These are phyloP conservation scores for Agonopterix alstromeriana DNA, from an alignment of 2,888 invertebrate species.

Conservation along the genomic window DNA sequence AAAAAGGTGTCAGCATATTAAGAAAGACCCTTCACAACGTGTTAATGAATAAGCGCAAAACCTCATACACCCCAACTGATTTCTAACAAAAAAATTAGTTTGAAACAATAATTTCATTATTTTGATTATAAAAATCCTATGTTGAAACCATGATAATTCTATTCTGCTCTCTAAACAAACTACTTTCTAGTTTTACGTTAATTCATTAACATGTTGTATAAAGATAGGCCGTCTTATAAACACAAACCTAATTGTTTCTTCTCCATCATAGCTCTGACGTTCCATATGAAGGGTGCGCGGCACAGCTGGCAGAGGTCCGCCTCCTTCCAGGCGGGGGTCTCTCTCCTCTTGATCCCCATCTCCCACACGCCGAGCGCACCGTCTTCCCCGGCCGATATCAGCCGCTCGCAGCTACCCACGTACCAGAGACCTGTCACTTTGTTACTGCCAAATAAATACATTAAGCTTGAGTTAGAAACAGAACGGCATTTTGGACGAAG, in stretches of 20 bases:
- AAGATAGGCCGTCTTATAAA: no score
- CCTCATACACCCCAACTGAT: no score
- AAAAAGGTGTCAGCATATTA: no score
- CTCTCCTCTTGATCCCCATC: conserved; percentile 90
- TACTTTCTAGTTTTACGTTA: no score
- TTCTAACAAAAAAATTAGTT: no score
- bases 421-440: conserved; percentile 94
- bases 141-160: no score
- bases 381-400: conserved; percentile 94
- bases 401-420: conserved; percentile 85
- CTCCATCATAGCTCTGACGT: conserved; percentile 98
- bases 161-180: no score
- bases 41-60: no score
- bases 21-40: no score
- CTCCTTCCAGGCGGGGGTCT: conserved; percentile 97
- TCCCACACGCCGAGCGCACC: conserved; percentile 96
- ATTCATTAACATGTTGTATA: no score
- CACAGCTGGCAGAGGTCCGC: conserved; percentile 97
- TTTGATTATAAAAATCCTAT: no score
- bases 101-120: no score
- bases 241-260: conserved; percentile 86
- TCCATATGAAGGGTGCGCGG: conserved; percentile 98
- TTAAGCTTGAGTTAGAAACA: not conserved
- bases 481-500: not conserved
- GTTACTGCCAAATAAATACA: conserved; percentile 76